Percentiles rank a stretch among this genome's conserved stretches.
These are phyloP conservation scores for Polymixis flavicincta DNA, from an alignment of 2,888 invertebrate species.

Conservation along the genomic window DNA sequence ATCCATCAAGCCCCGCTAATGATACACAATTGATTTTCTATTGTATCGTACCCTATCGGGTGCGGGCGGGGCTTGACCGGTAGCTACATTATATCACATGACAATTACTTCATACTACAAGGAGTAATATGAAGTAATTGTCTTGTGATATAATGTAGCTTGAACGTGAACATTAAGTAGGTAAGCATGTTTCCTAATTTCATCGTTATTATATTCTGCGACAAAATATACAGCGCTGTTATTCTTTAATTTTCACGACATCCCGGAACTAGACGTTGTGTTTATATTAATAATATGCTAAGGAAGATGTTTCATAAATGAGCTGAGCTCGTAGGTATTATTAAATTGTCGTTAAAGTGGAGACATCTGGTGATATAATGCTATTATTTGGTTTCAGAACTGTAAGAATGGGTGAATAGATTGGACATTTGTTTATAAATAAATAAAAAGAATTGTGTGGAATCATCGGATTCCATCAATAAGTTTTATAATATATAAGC, in stretches of 20 bases:
- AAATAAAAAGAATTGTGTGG: not conserved
- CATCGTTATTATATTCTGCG: conserved; percentile 39
- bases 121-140: too few species aligned
- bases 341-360: not conserved
- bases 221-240: conserved; percentile 48
- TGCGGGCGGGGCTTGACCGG: too few species aligned
- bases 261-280: conserved; percentile 22
- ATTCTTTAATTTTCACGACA: conserved; percentile 52
- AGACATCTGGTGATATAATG: not conserved
- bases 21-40: too few species aligned
- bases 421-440: not conserved
- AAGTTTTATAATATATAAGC: not conserved
- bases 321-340: not conserved
- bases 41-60: too few species aligned
- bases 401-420: not conserved
- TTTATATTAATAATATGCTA: conserved; percentile 26
- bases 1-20: too few species aligned
- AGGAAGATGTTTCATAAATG: conserved; percentile 10
- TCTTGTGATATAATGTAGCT: too few species aligned
- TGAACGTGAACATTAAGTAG: conserved; percentile 27
- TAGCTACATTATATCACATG: too few species aligned
- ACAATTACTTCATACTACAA: too few species aligned
- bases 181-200: conserved; percentile 27
- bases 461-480: not conserved
- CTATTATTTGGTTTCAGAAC: not conserved